These are phyloP conservation scores for Euglossa dilemma DNA, from an alignment of 1,140 invertebrate genomes.

Conservation along the genomic window DNA sequence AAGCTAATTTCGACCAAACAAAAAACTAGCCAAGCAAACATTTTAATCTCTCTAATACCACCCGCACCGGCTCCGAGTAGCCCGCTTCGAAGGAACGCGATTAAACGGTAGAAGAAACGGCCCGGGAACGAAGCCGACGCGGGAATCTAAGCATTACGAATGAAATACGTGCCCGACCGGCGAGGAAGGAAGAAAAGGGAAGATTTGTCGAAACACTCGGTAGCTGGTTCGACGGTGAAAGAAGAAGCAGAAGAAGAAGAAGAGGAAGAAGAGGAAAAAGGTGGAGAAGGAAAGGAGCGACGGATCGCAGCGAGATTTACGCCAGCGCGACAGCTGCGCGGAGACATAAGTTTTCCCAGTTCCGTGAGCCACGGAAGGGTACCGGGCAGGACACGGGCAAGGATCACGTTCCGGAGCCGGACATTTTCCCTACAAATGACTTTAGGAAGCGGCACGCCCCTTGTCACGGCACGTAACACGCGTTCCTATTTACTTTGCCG, in stretches of 20 bases:
- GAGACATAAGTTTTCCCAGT: constrained; percentile 62
- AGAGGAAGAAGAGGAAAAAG: neutral
- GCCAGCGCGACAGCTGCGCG: constrained; percentile 72
- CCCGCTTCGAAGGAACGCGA: neutral
- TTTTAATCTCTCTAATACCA: neutral
- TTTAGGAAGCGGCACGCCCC: constrained; percentile 80
- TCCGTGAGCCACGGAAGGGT: constrained; percentile 65
- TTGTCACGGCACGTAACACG: constrained; percentile 67
- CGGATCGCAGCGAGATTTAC: constrained; percentile 36
- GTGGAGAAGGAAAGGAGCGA: constrained; percentile 55
- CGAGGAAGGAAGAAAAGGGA: constrained; percentile 40
- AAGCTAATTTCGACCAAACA: neutral
- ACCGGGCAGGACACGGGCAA: constrained; percentile 69
- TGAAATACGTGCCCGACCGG: neutral
- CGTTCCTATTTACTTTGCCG: constrained; percentile 69
- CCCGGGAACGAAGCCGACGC: neutral
- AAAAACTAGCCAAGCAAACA: neutral
- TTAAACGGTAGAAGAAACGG: constrained; percentile 15
- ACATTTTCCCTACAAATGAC: constrained; percentile 76
- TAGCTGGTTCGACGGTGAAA: neutral
- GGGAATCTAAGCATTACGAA: neutral
- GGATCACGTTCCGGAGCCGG: constrained; percentile 75
- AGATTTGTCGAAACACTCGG: constrained; percentile 6
- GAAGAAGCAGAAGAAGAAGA: neutral
- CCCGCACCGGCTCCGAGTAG: neutral